phyloP scores from a whole-genome alignment of 2,113 vertebrate species.

The Pangasianodon hypophthalmus region DNA sequence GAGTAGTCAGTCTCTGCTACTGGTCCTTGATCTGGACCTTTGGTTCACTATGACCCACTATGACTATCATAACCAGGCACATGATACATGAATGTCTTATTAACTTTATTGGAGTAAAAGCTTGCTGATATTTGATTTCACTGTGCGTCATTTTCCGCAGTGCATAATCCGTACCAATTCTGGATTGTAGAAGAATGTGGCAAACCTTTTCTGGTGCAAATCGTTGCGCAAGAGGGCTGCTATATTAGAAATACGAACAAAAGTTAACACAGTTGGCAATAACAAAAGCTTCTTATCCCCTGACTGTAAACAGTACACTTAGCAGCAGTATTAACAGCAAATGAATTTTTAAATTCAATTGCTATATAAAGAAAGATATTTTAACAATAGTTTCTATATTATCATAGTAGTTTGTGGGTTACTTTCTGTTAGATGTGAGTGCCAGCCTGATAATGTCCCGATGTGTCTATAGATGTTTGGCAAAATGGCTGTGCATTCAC shows the following conservation, averaged over 20 bases:
- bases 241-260: conserved; percentile 61
- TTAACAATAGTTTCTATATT: background rate
- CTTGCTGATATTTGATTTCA: background rate
- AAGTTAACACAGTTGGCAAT: conserved; percentile 62
- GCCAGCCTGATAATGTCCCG: background rate
- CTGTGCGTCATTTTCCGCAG: background rate
- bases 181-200: conserved; percentile 41
- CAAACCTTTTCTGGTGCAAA: conserved; percentile 62
- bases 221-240: conserved; percentile 62
- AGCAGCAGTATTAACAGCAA: conserved; percentile 52
- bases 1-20: background rate
- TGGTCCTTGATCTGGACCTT: background rate
- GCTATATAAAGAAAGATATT: background rate
- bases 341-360: background rate
- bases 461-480: conserved; percentile 36
- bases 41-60: background rate
- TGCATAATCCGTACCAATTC: background rate
- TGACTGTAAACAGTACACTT: conserved; percentile 51
- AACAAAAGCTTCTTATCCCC: conserved; percentile 60
- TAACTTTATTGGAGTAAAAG: background rate
- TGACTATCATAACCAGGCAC: background rate
- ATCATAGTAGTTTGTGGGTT: background rate
- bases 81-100: background rate
- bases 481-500: background rate
- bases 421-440: background rate